Base-by-base conservation (phyloP, 1,140 invertebrate species). In the Nasonia giraulti region DNA sequence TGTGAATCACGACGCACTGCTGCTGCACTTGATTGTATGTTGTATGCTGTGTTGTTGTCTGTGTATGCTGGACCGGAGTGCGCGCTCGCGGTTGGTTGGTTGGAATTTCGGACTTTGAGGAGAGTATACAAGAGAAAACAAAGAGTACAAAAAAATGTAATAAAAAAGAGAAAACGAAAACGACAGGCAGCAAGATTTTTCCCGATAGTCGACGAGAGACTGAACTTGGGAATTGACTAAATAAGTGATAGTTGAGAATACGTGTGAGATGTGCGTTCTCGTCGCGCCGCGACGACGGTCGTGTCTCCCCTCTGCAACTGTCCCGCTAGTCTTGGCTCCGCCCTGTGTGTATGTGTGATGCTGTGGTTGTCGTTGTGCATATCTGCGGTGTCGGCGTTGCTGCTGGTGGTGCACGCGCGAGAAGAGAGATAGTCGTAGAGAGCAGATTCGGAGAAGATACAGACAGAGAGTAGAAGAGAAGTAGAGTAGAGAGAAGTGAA, bases 211-310 rank as follows among this genome's bases (percentile, higher is more conserved):
- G 47, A 73, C 85, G 85, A 81, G 77, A 86, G 77, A 86, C n/a
- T 80, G 74, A 85, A 55, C 68, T 87, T 77, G 79, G 20, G 71
- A 68, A 87, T 85, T 86, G 84, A 87, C 80, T 83, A 83, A 83
- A 68, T 80, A 80, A 37, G 33, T 74, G 31, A 71, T 31, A 75
- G 55, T 62, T 62, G 55, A 62, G 55, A 62, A 62, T 81, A 17
- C 85, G 82, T 78, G 83, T 84, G 23, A 37, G 40, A 33, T 75
- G 47, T 83, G 82, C 62, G 62, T 76, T 44, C 81, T 66, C 81
- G 71, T 82, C 80, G 81, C 71, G 81, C 47, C 71, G 66, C 62
- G 78, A 40, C 47, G 27, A 23, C 68, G 47, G 44, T 37, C 55
- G 40, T 17, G 55, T 62, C 55, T 62, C 71, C 66, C 62, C 82